Evolutionary conservation across 2,797 vertebrate species (phyloP), one percentile per base, ranked within the genome.

Genomic region (Babyrousa celebensis): DNA sequence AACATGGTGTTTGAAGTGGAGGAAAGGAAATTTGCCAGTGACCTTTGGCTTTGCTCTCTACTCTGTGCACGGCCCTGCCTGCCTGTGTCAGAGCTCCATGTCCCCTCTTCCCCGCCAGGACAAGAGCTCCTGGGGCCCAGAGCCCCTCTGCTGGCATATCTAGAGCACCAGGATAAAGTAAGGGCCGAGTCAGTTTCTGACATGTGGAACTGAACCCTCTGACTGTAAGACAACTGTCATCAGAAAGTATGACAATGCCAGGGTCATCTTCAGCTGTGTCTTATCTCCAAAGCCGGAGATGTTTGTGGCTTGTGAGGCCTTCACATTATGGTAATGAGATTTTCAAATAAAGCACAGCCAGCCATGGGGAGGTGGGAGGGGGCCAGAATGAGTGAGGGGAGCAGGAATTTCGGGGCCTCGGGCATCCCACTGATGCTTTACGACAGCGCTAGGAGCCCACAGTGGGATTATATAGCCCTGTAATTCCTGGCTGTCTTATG

Each of bases 261-360:
- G 65, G 12, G 52, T 93, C 36, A 27, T 52, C 27, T 85, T 91
- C 32, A 75, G 12, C 65, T 5, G 0, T 36, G 29, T 72, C 1
- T 5, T 1, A 4, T 75, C 52, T 85, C 58, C 75, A 85, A 25
- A 88, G 29, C 72, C 52, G 48, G 62, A 83, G 60, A 68, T 4
- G 14, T 74, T 27, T 67, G 80, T 60, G 63, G 32, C 67, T 86
- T 70, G 4, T 6, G 52, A 94, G 36, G 75, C n/a, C 65, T 95
- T 94, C 72, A 32, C 48, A 25, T 82, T 63, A 67, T 70, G 77
- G 43, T 86, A 85, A 95, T 91, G 36, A 95, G 79, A 92, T 96
- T 95, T 89, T 92, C 85, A 88, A 97, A 88, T 80, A 96, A 90
- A 97, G 74, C 56, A 89, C 62, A 80, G 56, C 65, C 78, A 86